These are phyloP conservation scores for Poecilus cupreus DNA, from an alignment of 2,888 invertebrate species.

Conservation along the genomic window DNA sequence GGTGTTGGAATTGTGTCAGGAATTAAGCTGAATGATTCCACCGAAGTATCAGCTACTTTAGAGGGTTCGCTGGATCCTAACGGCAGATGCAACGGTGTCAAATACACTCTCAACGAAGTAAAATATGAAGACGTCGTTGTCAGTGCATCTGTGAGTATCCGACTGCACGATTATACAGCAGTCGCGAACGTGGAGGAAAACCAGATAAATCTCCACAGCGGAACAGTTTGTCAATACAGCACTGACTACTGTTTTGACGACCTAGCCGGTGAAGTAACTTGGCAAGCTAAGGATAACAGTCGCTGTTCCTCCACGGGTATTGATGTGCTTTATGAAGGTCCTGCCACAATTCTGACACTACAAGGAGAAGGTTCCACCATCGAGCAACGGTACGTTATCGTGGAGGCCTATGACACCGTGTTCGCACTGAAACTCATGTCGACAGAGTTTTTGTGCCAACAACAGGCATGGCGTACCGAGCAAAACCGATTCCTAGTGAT, in stretches of 20 bases:
- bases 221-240: conserved; percentile 17
- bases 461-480: conserved; percentile 40
- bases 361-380: not conserved
- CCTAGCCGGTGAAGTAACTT: conserved; percentile 38
- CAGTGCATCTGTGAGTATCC: conserved; percentile 54
- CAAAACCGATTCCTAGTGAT: conserved; percentile 19
- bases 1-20: not conserved
- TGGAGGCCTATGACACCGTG: conserved; percentile 37
- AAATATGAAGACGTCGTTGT: not conserved
- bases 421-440: conserved; percentile 1
- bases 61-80: not conserved
- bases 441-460: not conserved
- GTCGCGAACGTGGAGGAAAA: conserved; percentile 47
- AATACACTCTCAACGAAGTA: not conserved
- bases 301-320: conserved; percentile 8
- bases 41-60: conserved; percentile 17
- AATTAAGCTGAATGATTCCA: not conserved
- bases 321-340: conserved; percentile 30
- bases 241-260: conserved; percentile 38
- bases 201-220: not conserved
- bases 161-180: conserved; percentile 17
- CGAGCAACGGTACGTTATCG: not conserved
- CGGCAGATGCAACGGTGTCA: not conserved
- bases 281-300: not conserved
- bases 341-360: conserved; percentile 21